Evolutionary conservation across 2,797 vertebrate genomes (phyloP).

Genomic region (Eulemur mongoz): DNA sequence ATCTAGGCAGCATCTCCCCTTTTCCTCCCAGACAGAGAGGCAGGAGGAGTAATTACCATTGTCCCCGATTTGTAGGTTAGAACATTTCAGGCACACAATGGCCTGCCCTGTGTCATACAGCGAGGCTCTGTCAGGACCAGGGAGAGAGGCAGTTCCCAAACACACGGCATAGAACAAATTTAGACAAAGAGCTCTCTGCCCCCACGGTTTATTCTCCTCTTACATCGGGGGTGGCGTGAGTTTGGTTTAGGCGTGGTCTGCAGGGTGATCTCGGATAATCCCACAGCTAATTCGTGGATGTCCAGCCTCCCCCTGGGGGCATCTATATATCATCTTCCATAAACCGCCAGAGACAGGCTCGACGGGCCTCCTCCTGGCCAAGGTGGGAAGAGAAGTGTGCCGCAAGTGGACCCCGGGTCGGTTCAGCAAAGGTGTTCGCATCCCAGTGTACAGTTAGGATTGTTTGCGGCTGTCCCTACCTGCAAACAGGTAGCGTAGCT

Average conservation of each 20-base stretch:
- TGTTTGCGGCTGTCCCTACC: not conserved
- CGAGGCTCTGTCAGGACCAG: not conserved
- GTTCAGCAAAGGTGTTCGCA: not conserved
- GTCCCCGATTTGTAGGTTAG: not conserved
- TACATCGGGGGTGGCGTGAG: accelerated
- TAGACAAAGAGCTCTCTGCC: not conserved
- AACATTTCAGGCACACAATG: not conserved
- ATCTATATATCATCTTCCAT: accelerated
- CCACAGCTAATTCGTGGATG: not conserved
- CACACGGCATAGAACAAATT: not conserved
- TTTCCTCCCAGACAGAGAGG: not conserved
- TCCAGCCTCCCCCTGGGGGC: not conserved
- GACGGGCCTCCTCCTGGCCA: not conserved
- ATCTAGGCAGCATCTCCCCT: not conserved
- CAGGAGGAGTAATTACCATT: not conserved
- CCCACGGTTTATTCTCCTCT: not conserved
- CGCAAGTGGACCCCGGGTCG: accelerated
- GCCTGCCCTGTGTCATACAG: not conserved
- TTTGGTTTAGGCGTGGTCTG: not conserved
- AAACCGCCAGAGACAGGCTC: not conserved
- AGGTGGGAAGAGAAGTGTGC: not conserved
- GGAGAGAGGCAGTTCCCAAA: not conserved
- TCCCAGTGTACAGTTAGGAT: not conserved
- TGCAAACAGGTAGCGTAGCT: not conserved
- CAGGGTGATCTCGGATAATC: not conserved